phyloP scores from a whole-genome alignment of 2,888 invertebrate genomes.

The Synergus gifuensis region DNA sequence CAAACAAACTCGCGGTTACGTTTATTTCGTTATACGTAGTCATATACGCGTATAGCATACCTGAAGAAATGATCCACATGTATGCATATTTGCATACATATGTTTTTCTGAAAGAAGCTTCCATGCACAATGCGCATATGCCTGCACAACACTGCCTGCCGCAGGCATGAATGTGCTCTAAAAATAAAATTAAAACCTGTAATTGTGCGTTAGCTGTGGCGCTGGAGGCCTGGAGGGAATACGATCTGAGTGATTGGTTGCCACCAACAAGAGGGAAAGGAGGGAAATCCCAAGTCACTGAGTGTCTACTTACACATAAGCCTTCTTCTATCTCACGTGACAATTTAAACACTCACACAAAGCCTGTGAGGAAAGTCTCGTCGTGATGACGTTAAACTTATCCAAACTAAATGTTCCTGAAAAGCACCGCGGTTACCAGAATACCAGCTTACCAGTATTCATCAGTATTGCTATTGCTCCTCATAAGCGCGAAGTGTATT shows the following conservation, averaged over 20 bases:
- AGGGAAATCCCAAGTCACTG: slow-evolving; percentile 68
- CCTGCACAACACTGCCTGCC: background rate
- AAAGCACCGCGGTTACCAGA: too few relatives aligned
- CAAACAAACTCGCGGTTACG: background rate
- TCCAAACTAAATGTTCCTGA: background rate
- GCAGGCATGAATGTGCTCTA: slow-evolving; percentile 17
- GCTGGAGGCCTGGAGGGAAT: slow-evolving; percentile 42
- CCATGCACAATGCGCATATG: background rate
- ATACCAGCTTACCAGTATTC: background rate
- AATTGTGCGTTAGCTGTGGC: slow-evolving; percentile 48
- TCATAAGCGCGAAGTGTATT: too few relatives aligned
- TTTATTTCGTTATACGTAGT: too few relatives aligned
- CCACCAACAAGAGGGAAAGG: slow-evolving; percentile 68
- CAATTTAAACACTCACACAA: slow-evolving; percentile 43
- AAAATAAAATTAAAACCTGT: slow-evolving; percentile 44
- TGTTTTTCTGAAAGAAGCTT: slow-evolving; percentile 3
- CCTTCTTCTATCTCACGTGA: slow-evolving; percentile 42
- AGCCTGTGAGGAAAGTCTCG: slow-evolving; percentile 43
- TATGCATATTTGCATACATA: background rate
- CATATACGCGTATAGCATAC: too few relatives aligned
- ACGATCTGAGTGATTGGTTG: slow-evolving; percentile 62
- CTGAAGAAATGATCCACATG: background rate
- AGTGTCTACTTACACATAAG: slow-evolving; percentile 48
- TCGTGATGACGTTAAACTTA: slow-evolving; percentile 45
- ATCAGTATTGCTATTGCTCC: background rate